Evolutionary conservation across 2,113 vertebrate species (phyloP), one percentile per base, ranked within the genome.

Genomic region (Aythya baeri): DNA sequence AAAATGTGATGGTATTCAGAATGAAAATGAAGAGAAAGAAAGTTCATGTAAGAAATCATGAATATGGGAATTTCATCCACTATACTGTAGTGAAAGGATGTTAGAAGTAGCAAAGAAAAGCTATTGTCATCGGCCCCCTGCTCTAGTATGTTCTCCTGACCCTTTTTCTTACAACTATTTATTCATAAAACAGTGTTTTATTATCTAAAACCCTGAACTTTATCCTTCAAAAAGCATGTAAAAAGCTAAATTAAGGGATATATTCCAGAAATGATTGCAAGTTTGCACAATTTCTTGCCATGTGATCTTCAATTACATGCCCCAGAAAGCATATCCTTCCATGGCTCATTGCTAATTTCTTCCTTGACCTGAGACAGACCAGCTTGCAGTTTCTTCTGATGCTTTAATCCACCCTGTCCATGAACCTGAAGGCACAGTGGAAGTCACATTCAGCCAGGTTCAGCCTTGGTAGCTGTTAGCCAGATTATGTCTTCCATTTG

Each of bases 261-360:
- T 93, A 78, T 86, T 93, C 88, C 73, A 93, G 73, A 91, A 96
- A 44, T 31, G 34, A 61, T 32, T 89, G 58, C 36, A 83, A 81
- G 32, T 85, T 91, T 68, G 79, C 44, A 78, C 83, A 88, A 25
- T 72, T 93, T 83, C 88, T 93, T 91, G 63, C 67, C 68, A 75
- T 41, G 72, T 63, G 57, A 77, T 91, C 76, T 95, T 86, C 78
- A 89, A 68, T 94, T 93, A 74, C 93, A 94, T 86, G 72, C 34
- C 76, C 34, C 57, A 89, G 72, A 95, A 94, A 89, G 68, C 68
- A 52, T 67, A 93, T 72, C 76, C 46, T 96, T 89, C 79, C 72
- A 71, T 0, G 16, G 75, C 72, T 88, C 46, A n/a, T 26, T 91
- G 89, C 63, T 91, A 43, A 95, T 86, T 94, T 96, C 83, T 91